Conservation (phyloP, 2,113 vertebrate genomes). For the Paracanthobrama guichenoti region DNA sequence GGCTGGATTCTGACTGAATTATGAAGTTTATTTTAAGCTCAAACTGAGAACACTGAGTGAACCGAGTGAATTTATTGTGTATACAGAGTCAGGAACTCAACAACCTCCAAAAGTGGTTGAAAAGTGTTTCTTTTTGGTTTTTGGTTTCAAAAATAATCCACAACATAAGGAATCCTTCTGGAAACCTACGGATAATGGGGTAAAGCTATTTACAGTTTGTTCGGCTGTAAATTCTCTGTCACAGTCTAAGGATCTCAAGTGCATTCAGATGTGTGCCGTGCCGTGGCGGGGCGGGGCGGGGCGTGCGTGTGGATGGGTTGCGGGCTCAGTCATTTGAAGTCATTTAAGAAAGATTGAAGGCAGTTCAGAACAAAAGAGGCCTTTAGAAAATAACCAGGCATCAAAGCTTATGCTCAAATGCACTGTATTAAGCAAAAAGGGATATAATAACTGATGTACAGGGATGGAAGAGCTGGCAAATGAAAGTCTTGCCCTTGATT, state of each 20-base stretch:
- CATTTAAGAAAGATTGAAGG: slow-evolving; percentile 47
- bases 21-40: slow-evolving; percentile 4
- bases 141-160: slow-evolving; percentile 40
- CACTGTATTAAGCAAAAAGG: slow-evolving; percentile 10
- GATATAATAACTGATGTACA: slow-evolving; percentile 28
- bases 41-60: neutral
- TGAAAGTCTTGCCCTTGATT: slow-evolving; percentile 7
- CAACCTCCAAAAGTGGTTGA: slow-evolving; percentile 32
- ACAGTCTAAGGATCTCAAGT: slow-evolving; percentile 47
- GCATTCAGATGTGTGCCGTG: slow-evolving; percentile 55
- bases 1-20: neutral
- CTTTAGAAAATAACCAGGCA: slow-evolving; percentile 42
- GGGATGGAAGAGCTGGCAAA: slow-evolving; percentile 46
- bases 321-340: slow-evolving; percentile 49
- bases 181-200: slow-evolving; percentile 41
- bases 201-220: slow-evolving; percentile 54
- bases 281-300: slow-evolving; percentile 12
- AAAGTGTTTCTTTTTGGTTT: slow-evolving; percentile 45
- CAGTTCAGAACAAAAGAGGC: slow-evolving; percentile 48
- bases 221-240: slow-evolving; percentile 55
- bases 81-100: slow-evolving; percentile 13
- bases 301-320: slow-evolving; percentile 37
- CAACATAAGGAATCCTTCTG: slow-evolving; percentile 52
- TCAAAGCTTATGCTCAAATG: slow-evolving; percentile 40
- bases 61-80: slow-evolving; percentile 5